Evolutionary conservation across 2,797 vertebrate genomes (phyloP), one percentile per base, ranked within the genome.

Genomic region (Lateolabrax maculatus): DNA sequence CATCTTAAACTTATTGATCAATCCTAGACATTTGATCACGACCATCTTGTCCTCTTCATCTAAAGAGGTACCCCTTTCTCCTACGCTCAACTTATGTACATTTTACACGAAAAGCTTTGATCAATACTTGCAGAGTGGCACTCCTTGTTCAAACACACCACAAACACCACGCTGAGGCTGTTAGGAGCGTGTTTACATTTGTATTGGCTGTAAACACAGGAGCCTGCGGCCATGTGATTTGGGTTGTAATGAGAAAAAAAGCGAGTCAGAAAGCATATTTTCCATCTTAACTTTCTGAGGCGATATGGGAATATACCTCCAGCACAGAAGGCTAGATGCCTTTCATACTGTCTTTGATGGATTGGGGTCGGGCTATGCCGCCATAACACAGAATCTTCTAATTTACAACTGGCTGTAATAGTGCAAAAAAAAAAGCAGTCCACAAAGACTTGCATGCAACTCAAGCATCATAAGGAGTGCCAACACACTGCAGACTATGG

Each of bases 401-500:
- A 82, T 61, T 39, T 25, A 65, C 34, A 73, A 16, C 27, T 37
- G 66, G 37, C 8, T 41, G n/a, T 74, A 66, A 77, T 39, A 70
- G 44, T 77, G 76, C 74, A 84, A 82, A 81, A 15, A 29, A 2
- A 52, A 83, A 56, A 71, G 15, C 8, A 44, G 53, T 9, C 27
- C 61, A 93, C 86, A 93, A 91, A 93, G 84, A 76, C 63, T 81
- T 70, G n/a, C 78, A 83, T 88, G 92, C 65, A 89, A 34, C 55
- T 39, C 25, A 41, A 36, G 52, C 52, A 81, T 84, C 60, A 72
- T 44, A 75, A 62, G 55, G 52, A 67, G 39, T 70, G 48, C 44
- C 25, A 62, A 57, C 84, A 83, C 69, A 80, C 34, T 57, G 67
- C 64, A 31, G 72, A 83, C 85, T 72, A 73, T 58, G 77, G 37